Conservation (phyloP, 2,113 vertebrate species). For the Mus pahari region DNA sequence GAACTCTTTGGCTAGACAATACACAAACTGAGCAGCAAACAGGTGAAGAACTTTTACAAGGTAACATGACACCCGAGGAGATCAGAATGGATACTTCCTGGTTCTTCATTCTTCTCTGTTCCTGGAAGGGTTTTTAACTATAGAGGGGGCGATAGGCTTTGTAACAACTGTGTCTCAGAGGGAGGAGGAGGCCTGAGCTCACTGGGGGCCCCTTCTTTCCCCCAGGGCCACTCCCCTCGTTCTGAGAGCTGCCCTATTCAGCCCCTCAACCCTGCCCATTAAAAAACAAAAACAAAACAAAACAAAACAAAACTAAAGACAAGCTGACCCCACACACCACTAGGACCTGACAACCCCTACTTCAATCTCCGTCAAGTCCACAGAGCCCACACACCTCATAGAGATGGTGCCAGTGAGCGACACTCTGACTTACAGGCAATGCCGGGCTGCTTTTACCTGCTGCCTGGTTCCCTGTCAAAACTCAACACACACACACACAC, state of each 20-base stretch:
- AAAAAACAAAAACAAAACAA: no score
- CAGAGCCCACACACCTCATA: neutral
- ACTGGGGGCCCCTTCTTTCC: rapidly evolving
- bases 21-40: neutral
- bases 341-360: neutral
- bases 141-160: neutral
- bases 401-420: neutral
- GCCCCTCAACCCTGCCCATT: neutral
- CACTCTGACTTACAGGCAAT: neutral
- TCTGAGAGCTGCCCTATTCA: neutral
- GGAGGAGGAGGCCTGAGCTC: rapidly evolving
- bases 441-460: neutral
- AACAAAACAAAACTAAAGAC: no score
- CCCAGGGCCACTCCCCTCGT: neutral
- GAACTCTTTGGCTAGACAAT: neutral
- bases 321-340: neutral
- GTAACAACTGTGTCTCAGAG: rapidly evolving
- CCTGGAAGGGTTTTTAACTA: constrained; percentile 41
- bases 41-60: neutral
- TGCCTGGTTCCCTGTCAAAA: neutral
- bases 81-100: neutral
- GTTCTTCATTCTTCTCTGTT: neutral
- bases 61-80: neutral
- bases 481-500: no score
- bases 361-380: neutral